Evolutionary conservation across 2,797 vertebrate species (phyloP), one percentile per base, ranked within the genome.

Genomic region (Amazona finschi): DNA sequence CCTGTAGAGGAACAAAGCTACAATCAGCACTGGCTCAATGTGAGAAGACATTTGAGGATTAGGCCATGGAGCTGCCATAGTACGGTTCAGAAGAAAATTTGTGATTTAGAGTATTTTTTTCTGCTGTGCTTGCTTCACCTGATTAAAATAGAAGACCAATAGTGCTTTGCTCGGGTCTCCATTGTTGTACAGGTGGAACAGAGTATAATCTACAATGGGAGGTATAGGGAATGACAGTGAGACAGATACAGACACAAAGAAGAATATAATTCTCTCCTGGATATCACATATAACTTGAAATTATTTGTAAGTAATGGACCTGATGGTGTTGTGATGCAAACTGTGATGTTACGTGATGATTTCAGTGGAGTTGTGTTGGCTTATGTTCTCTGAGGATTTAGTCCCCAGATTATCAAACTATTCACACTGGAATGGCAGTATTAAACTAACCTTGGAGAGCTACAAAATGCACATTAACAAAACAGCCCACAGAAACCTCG

Each of bases 311-410:
- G 71, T 57, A 91, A 85, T 46, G 61, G 39, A 41, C 33, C 43
- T 72, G 60, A 50, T 74, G 85, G 17, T 85, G 76, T 12, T 95
- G 73, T 79, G 86, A 74, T 85, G 71, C 50, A 91, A 95, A 77
- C 52, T 85, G 47, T 61, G 66, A 84, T 87, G 77, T 57, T 55
- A 49, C 4, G 2, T 8, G 21, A 55, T 6, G 57, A 57, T 87
- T 93, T 83, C 61, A 74, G 69, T 46, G 52, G 41, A 52, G 80
- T 36, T 92, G 28, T 3, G 2, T 44, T 91, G 76, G 64, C 64
- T 92, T 90, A 61, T 11, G 49, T 81, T 71, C 73, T 79, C 79
- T 47, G 60, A 93, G 86, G 80, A 91, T 86, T 95, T 94, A 93
- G 91, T 93, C 74, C 50, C 82, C 57, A 90, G 75, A 49, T 71